Evolutionary conservation across 1,140 invertebrate genomes (phyloP).

Genomic region (Anadara kagoshimensis): DNA sequence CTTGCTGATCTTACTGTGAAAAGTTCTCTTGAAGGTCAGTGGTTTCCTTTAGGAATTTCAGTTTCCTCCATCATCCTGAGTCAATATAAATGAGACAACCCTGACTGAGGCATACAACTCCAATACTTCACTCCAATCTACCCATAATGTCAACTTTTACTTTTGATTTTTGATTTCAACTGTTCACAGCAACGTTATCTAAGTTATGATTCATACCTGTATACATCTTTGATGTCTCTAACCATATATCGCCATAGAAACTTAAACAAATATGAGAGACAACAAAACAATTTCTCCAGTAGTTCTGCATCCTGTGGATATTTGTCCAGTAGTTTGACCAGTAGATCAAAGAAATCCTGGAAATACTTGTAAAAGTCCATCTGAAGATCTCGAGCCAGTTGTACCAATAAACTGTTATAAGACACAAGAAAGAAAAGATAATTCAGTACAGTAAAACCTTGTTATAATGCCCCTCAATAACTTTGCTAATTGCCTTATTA

Average conservation of each 20-base stretch:
- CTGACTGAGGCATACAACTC: too few relatives aligned
- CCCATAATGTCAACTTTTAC: too few relatives aligned
- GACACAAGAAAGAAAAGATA: conserved; percentile 1
- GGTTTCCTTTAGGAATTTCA: too few relatives aligned
- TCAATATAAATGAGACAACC: too few relatives aligned
- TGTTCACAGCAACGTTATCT: too few relatives aligned
- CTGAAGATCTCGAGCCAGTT: conserved; percentile 88
- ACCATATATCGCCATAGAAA: conserved; percentile 87
- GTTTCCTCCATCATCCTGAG: too few relatives aligned
- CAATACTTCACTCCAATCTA: too few relatives aligned
- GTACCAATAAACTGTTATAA: conserved; percentile 84
- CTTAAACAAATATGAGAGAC: conserved; percentile 91
- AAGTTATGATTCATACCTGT: conserved; percentile 73
- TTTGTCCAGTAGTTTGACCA: conserved; percentile 83
- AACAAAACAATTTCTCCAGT: conserved; percentile 86
- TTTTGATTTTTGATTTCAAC: too few relatives aligned
- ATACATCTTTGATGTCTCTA: conserved; percentile 84
- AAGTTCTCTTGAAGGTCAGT: too few relatives aligned
- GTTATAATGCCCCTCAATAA: too few relatives aligned
- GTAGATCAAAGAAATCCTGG: conserved; percentile 79
- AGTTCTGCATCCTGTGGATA: conserved; percentile 83
- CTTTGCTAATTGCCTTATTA: neutral
- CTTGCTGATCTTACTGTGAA: too few relatives aligned
- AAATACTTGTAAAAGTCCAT: conserved; percentile 91
- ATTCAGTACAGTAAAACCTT: too few relatives aligned